Evolutionary conservation across 1,140 invertebrate species (phyloP).

Genomic region (Medauroidea extradentata): DNA sequence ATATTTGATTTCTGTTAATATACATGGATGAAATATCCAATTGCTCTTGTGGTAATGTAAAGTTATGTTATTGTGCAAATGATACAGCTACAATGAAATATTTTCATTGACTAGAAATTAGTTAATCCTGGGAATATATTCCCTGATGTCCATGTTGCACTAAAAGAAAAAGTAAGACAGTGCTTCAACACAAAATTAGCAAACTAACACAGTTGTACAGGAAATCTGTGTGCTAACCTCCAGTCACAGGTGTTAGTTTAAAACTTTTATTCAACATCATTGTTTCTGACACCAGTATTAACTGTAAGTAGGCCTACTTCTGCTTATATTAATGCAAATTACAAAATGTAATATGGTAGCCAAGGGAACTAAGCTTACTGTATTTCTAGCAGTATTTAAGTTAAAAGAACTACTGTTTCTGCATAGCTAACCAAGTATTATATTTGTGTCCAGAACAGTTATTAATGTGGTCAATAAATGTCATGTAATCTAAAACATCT

Average conservation of each 20-base stretch:
- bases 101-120: constrained; percentile 13
- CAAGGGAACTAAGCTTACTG: no score
- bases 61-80: constrained; percentile 5
- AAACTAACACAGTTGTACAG: neutral
- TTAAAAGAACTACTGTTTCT: no score
- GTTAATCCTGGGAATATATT: constrained; percentile 6
- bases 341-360: no score
- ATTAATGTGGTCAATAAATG: no score
- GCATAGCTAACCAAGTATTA: no score
- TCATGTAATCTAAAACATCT: no score
- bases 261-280: neutral
- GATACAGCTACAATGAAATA: constrained; percentile 8
- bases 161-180: neutral
- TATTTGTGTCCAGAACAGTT: no score
- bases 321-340: no score
- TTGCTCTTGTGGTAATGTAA: neutral
- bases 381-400: no score
- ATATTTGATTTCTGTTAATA: neutral
- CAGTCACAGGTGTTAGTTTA: neutral
- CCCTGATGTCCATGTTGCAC: neutral
- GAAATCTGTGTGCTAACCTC: neutral
- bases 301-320: no score
- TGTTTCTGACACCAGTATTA: neutral
- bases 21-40: neutral
- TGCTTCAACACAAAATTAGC: neutral